Base-by-base conservation (phyloP, 2,113 vertebrate species). In the Cavia aperea region DNA sequence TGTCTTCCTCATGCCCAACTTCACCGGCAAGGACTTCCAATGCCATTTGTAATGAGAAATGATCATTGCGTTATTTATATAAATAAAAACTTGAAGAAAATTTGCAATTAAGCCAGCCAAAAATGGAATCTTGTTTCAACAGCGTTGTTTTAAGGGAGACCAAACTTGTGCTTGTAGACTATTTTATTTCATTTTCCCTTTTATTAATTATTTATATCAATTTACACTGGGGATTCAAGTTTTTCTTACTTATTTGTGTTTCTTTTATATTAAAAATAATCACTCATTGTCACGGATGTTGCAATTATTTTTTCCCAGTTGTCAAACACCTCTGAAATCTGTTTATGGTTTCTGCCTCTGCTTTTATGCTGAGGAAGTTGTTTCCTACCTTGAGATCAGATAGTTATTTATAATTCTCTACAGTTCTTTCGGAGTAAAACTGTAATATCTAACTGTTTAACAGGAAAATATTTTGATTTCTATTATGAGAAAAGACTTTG, bases 281-380 rank as follows among this genome's bases (percentile, higher is more conserved):
- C 63, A 68, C 12, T 93, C 81, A 89, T 65, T 88, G 54, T 81
- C 78, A 66, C 54, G 15, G 77, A 92, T 90, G 72, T 65, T 87
- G 51, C 54, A 95, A 84, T 93, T 94, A 91, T 75, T 95, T 95
- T 90, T 73, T 65, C 66, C 73, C 36, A 88, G 86, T 88, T 94
- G 93, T 86, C 86, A 94, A 93, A 90, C n/a, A 92, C 39, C 81
- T 91, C n/a, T 93, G 89, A 90, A 89, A 91, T 93, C 85, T 93
- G 86, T 94, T 94, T 91, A 86, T 51, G 51, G 58, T 81, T 93
- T 84, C 58, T 78, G 72, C 56, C 72, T 94, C 89, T 91, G 88
- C 46, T 94, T 95, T 93, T 90, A 78, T 92, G 23, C 49, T 68
- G 39, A 93, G 46, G 46, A 89, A 89, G 88, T 54, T 81, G 18